Evolutionary conservation across 2,888 invertebrate species (phyloP).

Genomic region (Gari tellinella): DNA sequence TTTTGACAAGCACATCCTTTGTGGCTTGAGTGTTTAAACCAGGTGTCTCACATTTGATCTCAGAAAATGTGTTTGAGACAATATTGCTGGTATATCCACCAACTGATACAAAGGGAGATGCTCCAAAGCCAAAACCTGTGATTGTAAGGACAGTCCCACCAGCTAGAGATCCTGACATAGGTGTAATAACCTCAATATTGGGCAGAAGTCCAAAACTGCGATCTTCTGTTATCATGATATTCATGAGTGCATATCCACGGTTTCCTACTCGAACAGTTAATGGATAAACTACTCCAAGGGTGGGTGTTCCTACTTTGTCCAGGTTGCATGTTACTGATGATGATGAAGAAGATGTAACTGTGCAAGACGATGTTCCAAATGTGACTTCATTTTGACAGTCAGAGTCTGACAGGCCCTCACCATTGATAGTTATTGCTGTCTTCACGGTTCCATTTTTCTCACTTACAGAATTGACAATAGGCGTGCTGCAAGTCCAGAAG

Average conservation of each 20-base stretch:
- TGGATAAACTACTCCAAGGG: slow-evolving; percentile 47
- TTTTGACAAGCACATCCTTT: slow-evolving; percentile 16
- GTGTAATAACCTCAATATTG: slow-evolving; percentile 28
- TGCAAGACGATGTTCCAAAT: slow-evolving; percentile 52
- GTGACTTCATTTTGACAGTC: slow-evolving; percentile 69
- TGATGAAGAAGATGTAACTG: slow-evolving; percentile 23
- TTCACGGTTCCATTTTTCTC: slow-evolving; percentile 59
- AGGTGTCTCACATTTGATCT: slow-evolving; percentile 42
- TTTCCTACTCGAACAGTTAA: slow-evolving; percentile 54
- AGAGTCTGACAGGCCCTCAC: slow-evolving; percentile 55
- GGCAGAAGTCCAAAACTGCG: slow-evolving; percentile 52
- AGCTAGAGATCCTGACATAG: slow-evolving; percentile 42
- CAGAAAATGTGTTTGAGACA: slow-evolving; percentile 43
- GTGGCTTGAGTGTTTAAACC: slow-evolving; percentile 38
- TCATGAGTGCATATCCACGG: slow-evolving; percentile 56
- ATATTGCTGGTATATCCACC: slow-evolving; percentile 13
- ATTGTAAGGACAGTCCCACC: slow-evolving; percentile 61
- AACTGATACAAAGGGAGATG: slow-evolving; percentile 45
- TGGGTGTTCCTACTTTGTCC: slow-evolving; percentile 42
- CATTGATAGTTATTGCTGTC: slow-evolving; percentile 58
- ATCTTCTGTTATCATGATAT: slow-evolving; percentile 33
- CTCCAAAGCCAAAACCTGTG: slow-evolving; percentile 55
- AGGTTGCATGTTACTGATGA: slow-evolving; percentile 39
- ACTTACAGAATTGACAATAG: slow-evolving; percentile 49
- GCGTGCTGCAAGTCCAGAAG: slow-evolving; percentile 63